Conservation (phyloP, 2,888 invertebrate species). For the Xestia xanthographa region DNA sequence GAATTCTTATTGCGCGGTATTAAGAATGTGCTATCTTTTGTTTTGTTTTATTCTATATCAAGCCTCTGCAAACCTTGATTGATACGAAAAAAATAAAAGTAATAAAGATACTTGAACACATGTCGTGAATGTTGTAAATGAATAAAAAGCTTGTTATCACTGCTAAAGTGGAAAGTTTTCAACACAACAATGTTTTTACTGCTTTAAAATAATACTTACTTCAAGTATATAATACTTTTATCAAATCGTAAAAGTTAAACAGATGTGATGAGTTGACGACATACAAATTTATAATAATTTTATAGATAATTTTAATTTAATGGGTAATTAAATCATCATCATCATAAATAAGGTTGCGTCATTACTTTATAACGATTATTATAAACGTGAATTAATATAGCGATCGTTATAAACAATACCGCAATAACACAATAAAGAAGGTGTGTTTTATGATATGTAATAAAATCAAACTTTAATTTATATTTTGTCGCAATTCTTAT, state of each 20-base stretch:
- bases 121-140: background rate
- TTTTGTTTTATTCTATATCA: background rate
- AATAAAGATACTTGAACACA: fast-evolving
- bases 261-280: background rate
- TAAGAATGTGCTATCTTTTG: background rate
- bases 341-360: constrained; percentile 8
- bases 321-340: background rate
- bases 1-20: background rate
- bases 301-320: constrained; percentile 15
- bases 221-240: background rate
- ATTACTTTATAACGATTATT: constrained; percentile 11
- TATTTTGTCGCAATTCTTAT: constrained; percentile 28
- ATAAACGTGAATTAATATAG: background rate
- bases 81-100: background rate
- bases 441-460: constrained; percentile 7
- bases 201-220: background rate
- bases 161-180: background rate
- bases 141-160: background rate
- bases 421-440: constrained; percentile 18
- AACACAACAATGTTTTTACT: background rate
- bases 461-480: constrained; percentile 12
- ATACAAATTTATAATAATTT: background rate
- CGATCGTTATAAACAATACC: constrained; percentile 11
- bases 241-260: constrained; percentile 2
- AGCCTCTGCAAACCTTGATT: background rate